These are phyloP conservation scores for Macrotis lagotis DNA, from an alignment of 2,113 vertebrate species.

Conservation along the genomic window DNA sequence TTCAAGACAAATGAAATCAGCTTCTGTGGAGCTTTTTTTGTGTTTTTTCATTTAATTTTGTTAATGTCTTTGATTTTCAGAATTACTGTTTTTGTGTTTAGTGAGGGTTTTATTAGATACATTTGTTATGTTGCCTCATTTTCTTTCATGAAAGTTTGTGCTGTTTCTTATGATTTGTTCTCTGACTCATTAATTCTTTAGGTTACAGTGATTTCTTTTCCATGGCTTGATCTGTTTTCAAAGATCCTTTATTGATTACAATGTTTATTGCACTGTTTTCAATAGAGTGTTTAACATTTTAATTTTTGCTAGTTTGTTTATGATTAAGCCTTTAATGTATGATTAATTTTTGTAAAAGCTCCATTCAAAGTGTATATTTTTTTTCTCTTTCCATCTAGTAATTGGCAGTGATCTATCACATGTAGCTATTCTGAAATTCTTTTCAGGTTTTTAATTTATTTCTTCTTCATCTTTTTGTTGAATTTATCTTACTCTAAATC, in stretches of 20 bases:
- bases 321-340: not conserved
- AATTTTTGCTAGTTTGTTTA: not conserved
- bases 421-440: not conserved
- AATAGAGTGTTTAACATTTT: not conserved
- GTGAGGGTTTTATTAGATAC: not conserved
- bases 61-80: not conserved
- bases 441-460: not conserved
- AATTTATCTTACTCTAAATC: not conserved
- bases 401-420: not conserved
- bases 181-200: not conserved
- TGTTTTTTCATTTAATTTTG: not conserved
- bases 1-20: not conserved
- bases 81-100: not conserved
- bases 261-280: not conserved
- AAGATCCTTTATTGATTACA: not conserved
- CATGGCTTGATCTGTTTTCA: not conserved
- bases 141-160: not conserved
- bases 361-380: not conserved
- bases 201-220: not conserved
- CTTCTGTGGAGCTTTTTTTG: not conserved
- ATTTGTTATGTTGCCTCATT: not conserved
- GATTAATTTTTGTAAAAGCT: not conserved
- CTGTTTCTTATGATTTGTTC: not conserved
- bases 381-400: not conserved
- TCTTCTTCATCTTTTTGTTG: too few species aligned